Evolutionary conservation across 1,140 invertebrate species (phyloP).

Genomic region (Pseudomyrmex gracilis): DNA sequence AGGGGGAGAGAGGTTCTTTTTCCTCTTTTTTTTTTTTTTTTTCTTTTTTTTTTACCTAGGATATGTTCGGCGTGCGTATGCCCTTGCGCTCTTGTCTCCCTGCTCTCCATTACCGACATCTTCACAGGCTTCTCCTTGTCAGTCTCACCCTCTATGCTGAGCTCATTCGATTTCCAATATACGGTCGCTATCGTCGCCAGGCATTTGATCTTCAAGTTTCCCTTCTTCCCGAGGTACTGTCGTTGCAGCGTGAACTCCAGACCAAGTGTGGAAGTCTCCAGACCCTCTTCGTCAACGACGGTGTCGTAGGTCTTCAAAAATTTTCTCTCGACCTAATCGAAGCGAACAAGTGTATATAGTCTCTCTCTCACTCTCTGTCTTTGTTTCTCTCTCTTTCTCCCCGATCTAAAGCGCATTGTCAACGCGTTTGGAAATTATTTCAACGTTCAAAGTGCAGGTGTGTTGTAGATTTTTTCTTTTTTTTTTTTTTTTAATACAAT

Average conservation of each 20-base stretch:
- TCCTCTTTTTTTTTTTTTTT: not conserved
- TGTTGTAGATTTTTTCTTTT: no score
- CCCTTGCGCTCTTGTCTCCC: conserved; percentile 85
- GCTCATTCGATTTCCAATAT: conserved; percentile 91
- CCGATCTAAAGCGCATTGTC: no score
- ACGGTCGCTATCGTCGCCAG: conserved; percentile 89
- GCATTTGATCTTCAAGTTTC: conserved; percentile 91
- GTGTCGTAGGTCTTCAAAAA: conserved; percentile 85
- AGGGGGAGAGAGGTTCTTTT: not conserved
- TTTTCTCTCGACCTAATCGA: conserved; percentile 85
- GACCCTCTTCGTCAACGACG: conserved; percentile 86
- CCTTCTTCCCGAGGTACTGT: conserved; percentile 88
- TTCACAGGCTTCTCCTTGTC: conserved; percentile 83
- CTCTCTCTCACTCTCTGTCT: conserved; percentile 1
- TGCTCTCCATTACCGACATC: conserved; percentile 88
- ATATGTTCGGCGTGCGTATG: conserved; percentile 85
- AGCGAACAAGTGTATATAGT: conserved; percentile 35
- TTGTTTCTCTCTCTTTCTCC: not conserved
- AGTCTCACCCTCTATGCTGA: conserved; percentile 89
- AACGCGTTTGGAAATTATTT: no score
- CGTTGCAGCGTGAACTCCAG: conserved; percentile 88
- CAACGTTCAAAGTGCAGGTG: no score
- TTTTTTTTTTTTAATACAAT: conserved; percentile 9
- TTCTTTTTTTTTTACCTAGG: conserved; percentile 76
- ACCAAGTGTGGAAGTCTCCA: conserved; percentile 88